Conservation (phyloP, 2,797 vertebrate species). For the Siniperca obscura region DNA sequence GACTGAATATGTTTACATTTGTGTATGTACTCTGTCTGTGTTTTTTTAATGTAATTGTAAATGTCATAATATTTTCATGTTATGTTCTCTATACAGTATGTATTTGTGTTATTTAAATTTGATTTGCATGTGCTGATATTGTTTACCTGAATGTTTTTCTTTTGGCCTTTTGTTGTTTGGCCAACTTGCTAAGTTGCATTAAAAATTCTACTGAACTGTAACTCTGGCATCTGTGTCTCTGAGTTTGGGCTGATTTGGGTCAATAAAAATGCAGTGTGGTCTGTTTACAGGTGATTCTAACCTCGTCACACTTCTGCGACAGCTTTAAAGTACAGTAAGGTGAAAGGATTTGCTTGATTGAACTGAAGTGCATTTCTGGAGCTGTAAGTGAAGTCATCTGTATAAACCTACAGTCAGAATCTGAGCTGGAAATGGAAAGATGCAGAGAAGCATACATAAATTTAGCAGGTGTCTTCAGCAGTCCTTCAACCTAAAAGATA, state of each 20-base stretch:
- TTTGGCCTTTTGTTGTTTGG: too few species aligned
- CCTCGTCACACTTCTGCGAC: not conserved
- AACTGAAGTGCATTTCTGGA: constrained; percentile 2
- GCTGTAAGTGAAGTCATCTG: constrained; percentile 19
- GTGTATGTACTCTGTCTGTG: too few species aligned
- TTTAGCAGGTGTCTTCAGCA: not conserved
- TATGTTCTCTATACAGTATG: too few species aligned
- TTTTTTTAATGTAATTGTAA: too few species aligned
- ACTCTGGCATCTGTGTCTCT: not conserved
- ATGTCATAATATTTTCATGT: too few species aligned
- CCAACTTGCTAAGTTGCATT: not conserved
- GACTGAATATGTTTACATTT: too few species aligned
- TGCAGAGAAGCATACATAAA: constrained; percentile 15
- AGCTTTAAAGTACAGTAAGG: not conserved
- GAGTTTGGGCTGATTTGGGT: not conserved
- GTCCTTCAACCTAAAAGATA: constrained; percentile 7
- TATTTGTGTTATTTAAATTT: too few species aligned
- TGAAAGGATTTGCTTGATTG: constrained; percentile 6
- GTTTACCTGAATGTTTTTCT: too few species aligned
- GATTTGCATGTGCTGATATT: too few species aligned
- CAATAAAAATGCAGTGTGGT: not conserved
- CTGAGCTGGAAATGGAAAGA: constrained; percentile 13
- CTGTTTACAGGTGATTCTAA: not conserved
- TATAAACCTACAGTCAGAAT: constrained; percentile 19
- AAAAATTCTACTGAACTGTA: too few species aligned